These are phyloP conservation scores for Allolobophora icterica DNA, from an alignment of 2,888 invertebrate genomes.

Conservation along the genomic window DNA sequence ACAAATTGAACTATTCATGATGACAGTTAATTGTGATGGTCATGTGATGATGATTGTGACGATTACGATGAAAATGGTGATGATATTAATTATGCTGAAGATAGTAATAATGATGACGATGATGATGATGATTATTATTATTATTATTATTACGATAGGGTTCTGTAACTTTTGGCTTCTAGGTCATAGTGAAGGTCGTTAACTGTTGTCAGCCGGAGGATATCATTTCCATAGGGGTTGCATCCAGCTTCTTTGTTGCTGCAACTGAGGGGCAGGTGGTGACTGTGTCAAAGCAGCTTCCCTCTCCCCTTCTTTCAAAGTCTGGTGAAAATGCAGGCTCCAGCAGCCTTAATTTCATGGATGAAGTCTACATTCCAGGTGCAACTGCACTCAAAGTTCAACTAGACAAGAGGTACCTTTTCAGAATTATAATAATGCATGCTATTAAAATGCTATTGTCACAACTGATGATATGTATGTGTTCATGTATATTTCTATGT, in stretches of 20 bases:
- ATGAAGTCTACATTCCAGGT: conserved; percentile 2
- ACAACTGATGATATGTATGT: not conserved
- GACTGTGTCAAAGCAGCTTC: not conserved
- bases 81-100: not conserved
- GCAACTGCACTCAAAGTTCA: not conserved
- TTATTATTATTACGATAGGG: not conserved
- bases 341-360: not conserved
- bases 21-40: not conserved
- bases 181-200: not conserved
- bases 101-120: not conserved
- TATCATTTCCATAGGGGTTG: not conserved
- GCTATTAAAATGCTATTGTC: not conserved
- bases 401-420: not conserved
- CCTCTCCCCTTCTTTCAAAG: not conserved
- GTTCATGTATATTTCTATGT: not conserved
- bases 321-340: not conserved
- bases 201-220: not conserved
- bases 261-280: not conserved
- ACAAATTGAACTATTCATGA: not conserved
- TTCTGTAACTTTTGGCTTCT: not conserved
- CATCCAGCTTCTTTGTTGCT: conserved; percentile 19
- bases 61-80: not conserved
- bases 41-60: not conserved
- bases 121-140: not conserved
- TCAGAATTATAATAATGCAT: not conserved